A percentile compares a stretch with the other conserved stretches of the same genome.
phyloP scores from a whole-genome alignment of 2,888 invertebrate species.

The Ormia ochracea region DNA sequence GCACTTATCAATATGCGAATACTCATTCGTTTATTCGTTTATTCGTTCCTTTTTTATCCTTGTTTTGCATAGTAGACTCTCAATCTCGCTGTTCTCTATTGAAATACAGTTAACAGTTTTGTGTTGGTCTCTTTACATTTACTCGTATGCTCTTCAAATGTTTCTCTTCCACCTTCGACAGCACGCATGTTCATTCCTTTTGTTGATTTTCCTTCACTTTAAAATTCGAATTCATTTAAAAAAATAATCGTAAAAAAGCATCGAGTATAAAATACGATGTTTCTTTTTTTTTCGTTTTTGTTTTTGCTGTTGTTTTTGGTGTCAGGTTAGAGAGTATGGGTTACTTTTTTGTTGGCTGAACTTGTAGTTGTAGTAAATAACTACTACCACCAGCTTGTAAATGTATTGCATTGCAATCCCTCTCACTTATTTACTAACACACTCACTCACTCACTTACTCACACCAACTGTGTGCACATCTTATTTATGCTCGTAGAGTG shows the following conservation, averaged over 20 bases:
- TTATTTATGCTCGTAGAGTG: conserved; percentile 12
- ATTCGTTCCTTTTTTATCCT: background rate
- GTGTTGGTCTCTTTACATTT: background rate
- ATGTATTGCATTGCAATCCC: conserved; percentile 7
- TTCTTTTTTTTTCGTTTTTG: no score
- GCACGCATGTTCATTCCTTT: conserved; percentile 4
- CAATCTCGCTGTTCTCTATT: background rate
- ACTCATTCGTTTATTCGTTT: no score
- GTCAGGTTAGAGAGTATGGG: background rate
- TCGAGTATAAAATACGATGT: background rate
- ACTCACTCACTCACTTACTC: conserved; percentile 13
- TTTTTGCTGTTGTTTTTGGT: no score
- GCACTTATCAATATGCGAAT: background rate
- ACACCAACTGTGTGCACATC: background rate
- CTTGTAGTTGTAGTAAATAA: conserved; percentile 49
- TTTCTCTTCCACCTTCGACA: background rate
- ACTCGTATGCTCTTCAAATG: background rate
- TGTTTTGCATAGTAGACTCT: background rate
- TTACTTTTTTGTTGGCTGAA: conserved; percentile 19
- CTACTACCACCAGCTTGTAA: conserved; percentile 38
- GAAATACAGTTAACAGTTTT: background rate
- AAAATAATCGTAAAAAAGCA: background rate
- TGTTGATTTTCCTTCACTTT: background rate
- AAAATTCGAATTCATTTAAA: conserved; percentile 8
- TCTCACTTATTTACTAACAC: conserved; percentile 40